A percentile compares a stretch with the other conserved stretches of the same genome.
These are phyloP conservation scores for Thera britannica DNA, from an alignment of 2,888 invertebrate genomes.

Conservation along the genomic window DNA sequence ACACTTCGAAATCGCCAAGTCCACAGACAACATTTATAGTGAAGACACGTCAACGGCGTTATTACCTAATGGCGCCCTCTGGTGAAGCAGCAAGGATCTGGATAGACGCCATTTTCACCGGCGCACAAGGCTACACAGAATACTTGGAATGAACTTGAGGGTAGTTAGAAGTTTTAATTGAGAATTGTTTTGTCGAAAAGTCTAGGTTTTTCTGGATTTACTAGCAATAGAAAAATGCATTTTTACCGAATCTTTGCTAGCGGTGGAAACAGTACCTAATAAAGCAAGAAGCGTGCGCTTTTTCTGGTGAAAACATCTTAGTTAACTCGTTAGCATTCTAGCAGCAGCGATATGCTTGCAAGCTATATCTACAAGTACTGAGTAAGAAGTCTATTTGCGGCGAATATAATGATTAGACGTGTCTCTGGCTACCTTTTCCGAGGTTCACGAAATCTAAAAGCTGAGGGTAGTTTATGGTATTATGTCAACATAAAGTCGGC, in stretches of 20 bases:
- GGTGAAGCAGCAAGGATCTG: conserved; percentile 98
- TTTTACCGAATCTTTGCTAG: neutral
- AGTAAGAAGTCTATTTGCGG: neutral
- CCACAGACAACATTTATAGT: conserved; percentile 97
- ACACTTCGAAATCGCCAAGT: conserved; percentile 95
- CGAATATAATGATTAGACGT: neutral
- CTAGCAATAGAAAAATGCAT: too few species aligned
- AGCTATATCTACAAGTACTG: neutral
- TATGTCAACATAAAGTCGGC: too few species aligned
- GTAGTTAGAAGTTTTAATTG: neutral
- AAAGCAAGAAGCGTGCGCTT: too few species aligned
- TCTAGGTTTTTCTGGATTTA: neutral
- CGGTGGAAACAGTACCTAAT: too few species aligned
- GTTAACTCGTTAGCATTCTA: neutral
- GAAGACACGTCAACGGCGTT: conserved; percentile 95
- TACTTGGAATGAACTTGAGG: conserved; percentile 62
- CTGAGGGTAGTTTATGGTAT: neutral
- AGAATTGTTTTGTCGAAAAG: neutral
- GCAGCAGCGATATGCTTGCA: neutral
- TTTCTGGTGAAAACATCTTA: neutral
- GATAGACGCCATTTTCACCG: conserved; percentile 98
- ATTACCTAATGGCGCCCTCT: conserved; percentile 96
- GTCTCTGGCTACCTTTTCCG: neutral
- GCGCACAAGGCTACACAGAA: conserved; percentile 93
- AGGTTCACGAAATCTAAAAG: neutral